Evolutionary conservation across 2,888 invertebrate species (phyloP).

Genomic region (Rambutsinella grinnellia): DNA sequence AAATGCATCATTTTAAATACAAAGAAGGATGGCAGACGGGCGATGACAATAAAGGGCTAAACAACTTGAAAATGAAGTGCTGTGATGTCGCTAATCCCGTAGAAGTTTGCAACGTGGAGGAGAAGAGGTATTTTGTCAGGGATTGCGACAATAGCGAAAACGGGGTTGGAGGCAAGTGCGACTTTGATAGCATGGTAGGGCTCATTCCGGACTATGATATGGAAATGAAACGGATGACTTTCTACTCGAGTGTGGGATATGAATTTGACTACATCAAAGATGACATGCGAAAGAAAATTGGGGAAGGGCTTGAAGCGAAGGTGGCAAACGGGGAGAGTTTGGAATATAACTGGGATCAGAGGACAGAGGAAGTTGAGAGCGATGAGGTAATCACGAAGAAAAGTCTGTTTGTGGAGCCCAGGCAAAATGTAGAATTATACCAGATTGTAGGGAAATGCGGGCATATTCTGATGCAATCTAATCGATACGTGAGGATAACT

Average conservation of each 20-base stretch:
- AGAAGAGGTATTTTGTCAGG: slow-evolving; percentile 25
- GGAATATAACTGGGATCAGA: slow-evolving; percentile 42
- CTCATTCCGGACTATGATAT: slow-evolving; percentile 7
- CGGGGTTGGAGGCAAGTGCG: slow-evolving; percentile 33
- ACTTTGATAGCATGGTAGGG: slow-evolving; percentile 37
- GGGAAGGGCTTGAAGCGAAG: neutral
- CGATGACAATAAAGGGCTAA: slow-evolving; percentile 54
- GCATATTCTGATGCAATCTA: slow-evolving; percentile 28
- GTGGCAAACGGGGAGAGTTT: slow-evolving; percentile 10
- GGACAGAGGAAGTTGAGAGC: neutral
- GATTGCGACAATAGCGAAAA: slow-evolving; percentile 41
- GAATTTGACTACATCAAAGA: slow-evolving; percentile 8
- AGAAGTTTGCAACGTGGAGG: slow-evolving; percentile 28
- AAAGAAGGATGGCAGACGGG: slow-evolving; percentile 21
- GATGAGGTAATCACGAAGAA: too few species aligned
- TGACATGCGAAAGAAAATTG: slow-evolving; percentile 10
- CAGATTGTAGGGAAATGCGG: slow-evolving; percentile 51
- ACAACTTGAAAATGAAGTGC: slow-evolving; percentile 50
- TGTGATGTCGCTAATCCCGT: slow-evolving; percentile 48
- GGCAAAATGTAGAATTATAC: slow-evolving; percentile 34
- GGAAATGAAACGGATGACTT: slow-evolving; percentile 30
- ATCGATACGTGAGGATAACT: slow-evolving; percentile 31
- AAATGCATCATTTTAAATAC: slow-evolving; percentile 45
- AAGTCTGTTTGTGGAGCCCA: slow-evolving; percentile 30
- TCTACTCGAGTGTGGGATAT: slow-evolving; percentile 56